Evolutionary conservation across 37 sponge, comb jelly and placozoan species (phyloP).

Genomic region (Beroe forskalii): DNA sequence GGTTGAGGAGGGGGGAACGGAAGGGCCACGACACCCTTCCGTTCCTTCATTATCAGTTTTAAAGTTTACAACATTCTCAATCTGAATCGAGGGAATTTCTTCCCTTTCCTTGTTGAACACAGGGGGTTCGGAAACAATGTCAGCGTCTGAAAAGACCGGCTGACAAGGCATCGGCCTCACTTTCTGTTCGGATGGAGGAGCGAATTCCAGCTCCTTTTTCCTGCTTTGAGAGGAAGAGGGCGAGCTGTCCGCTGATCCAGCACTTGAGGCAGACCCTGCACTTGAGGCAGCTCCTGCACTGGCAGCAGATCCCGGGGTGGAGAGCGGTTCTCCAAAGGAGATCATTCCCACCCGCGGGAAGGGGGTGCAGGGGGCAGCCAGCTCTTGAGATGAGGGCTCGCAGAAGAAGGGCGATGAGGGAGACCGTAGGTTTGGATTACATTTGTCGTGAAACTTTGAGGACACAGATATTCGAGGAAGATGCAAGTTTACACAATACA

Average conservation of each 20-base stretch:
- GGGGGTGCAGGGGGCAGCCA: background rate
- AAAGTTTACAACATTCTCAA: background rate
- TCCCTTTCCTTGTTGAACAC: background rate
- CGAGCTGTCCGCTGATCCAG: no score
- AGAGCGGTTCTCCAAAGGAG: background rate
- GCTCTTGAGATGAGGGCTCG: no score
- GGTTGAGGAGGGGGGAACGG: background rate
- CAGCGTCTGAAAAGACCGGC: background rate
- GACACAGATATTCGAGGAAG: no score
- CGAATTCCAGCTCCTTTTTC: background rate
- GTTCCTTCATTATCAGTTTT: background rate
- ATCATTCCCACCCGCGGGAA: background rate
- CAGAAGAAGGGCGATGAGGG: no score
- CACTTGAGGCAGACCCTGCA: no score
- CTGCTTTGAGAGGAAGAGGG: no score
- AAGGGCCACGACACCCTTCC: background rate
- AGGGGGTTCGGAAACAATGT: background rate
- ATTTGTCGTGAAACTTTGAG: no score
- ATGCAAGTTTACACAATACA: no score
- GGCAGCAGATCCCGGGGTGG: background rate
- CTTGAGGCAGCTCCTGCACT: background rate
- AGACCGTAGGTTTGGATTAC: no score
- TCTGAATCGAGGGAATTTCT: background rate
- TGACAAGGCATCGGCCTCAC: conserved; percentile 31
- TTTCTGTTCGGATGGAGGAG: background rate